Base-by-base conservation (phyloP, 2,797 vertebrate genomes). In the Acipenser transmontanus region DNA sequence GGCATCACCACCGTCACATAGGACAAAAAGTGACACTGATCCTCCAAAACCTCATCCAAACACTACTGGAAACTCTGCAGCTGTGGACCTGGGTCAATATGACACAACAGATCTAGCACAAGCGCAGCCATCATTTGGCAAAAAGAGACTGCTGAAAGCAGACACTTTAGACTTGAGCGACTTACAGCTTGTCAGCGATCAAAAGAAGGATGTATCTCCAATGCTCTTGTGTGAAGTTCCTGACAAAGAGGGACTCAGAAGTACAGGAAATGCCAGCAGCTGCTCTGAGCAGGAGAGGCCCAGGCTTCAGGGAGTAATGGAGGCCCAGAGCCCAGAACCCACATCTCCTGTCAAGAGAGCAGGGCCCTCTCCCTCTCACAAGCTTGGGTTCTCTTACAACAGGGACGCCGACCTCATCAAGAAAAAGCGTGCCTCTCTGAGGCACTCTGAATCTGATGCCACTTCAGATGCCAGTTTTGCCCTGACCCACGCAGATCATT, bases 111-210 rank as follows among this genome's bases (percentile, higher is more conserved):
- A 84, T 20, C 13, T 69, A 8, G 48, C 20, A 0, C 77, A 87
- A 72, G 62, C 7, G 2, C 85, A 78, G 69, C 76, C 69, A 63
- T 59, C 47, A 1, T 69, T 84, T 67, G 88, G 91, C 71, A 87
- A 85, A 69, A 92, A 88, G 68, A 90, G 74, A 70, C 62, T 93
- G 54, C 82, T 89, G 59, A 93, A 96, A 83, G 83, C 84, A 47
- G 93, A 95, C 67, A 85, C 88, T 68, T 82, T 90, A 70, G 93
- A 95, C 74, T 83, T 92, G 51, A 88, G 85, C 48, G 91, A 94
- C 71, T 81, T 92, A 65, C 79, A 88, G 57, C 76, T 79, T 54
- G 76, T 83, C 66, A 73, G 70, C 14, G 86, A 90, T 73, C 85
- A 81, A 64, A 86, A 84, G 64, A 85, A 85, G 71, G 84, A 85